Evolutionary conservation across 64 coral and sea anemone species (phyloP).

Genomic region (Exaiptasia diaphana): DNA sequence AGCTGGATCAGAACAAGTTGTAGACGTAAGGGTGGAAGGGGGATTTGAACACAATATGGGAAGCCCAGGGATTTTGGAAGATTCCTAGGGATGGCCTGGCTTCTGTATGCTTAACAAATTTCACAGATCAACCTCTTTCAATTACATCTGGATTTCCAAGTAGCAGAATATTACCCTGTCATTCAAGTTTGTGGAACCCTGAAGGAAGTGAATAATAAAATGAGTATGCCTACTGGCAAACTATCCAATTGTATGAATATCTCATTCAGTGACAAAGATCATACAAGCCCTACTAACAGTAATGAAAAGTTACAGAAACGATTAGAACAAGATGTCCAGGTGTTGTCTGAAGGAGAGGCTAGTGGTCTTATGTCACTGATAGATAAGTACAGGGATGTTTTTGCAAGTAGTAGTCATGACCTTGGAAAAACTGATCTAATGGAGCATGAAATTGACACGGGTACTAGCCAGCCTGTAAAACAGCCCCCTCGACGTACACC

Average conservation of each 20-base stretch:
- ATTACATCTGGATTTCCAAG: no score
- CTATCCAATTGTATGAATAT: no score
- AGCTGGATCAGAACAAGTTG: constrained; percentile 38
- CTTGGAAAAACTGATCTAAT: neutral
- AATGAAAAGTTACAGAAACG: neutral
- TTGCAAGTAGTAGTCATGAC: neutral
- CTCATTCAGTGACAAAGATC: no score
- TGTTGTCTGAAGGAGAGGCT: neutral
- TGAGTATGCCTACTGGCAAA: no score
- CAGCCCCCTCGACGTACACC: no score
- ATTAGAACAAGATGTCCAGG: neutral
- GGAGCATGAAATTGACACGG: neutral
- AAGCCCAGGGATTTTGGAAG: constrained; percentile 41
- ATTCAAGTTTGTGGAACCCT: neutral
- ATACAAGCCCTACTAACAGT: no score
- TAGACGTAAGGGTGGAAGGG: constrained; percentile 27
- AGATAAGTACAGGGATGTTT: neutral
- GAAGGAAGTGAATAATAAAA: neutral
- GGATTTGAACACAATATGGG: constrained; percentile 57
- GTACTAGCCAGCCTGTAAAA: neutral
- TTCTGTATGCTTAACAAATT: no score
- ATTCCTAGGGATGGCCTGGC: constrained; percentile 5
- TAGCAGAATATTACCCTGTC: no score
- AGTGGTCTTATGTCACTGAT: neutral
- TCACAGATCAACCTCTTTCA: no score